A percentile compares a stretch with the other conserved stretches of the same genome.
These are phyloP conservation scores for Meloe dianella DNA, from an alignment of 2,888 invertebrate species.

Conservation along the genomic window DNA sequence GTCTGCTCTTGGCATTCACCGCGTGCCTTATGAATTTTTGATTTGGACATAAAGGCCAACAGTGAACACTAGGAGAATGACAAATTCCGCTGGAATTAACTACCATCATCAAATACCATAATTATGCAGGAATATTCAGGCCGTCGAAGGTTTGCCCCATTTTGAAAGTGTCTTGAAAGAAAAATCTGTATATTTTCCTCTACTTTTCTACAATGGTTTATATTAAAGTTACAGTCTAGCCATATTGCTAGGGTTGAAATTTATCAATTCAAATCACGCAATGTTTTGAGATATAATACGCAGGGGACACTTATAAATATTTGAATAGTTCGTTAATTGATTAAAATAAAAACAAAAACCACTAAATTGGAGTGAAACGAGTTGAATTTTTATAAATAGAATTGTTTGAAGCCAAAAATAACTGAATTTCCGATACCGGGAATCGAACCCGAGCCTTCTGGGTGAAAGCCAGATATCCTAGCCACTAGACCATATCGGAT, in stretches of 20 bases:
- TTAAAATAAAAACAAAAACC: too few species aligned
- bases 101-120: neutral
- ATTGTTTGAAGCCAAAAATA: too few species aligned
- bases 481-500: conserved; percentile 67
- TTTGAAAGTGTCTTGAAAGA: too few species aligned
- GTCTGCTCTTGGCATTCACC: conserved; percentile 99
- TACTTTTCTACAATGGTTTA: conserved; percentile 34
- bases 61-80: conserved; percentile 94
- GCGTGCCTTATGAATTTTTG: conserved; percentile 95
- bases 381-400: too few species aligned
- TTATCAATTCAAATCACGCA: conserved; percentile 39
- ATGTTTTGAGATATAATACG: conserved; percentile 30
- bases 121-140: neutral
- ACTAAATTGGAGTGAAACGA: too few species aligned
- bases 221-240: conserved; percentile 29
- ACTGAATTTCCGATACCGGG: conserved; percentile 64
- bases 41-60: conserved; percentile 87
- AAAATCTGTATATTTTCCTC: too few species aligned
- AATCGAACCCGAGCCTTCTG: conserved; percentile 67
- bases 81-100: conserved; percentile 50
- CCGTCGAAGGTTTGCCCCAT: neutral
- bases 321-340: too few species aligned
- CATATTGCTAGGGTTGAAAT: conserved; percentile 25
- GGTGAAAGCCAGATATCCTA: conserved; percentile 69
- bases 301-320: conserved; percentile 30